These are phyloP conservation scores for Dermatemys mawii DNA, from an alignment of 2,113 vertebrate genomes.

Conservation along the genomic window DNA sequence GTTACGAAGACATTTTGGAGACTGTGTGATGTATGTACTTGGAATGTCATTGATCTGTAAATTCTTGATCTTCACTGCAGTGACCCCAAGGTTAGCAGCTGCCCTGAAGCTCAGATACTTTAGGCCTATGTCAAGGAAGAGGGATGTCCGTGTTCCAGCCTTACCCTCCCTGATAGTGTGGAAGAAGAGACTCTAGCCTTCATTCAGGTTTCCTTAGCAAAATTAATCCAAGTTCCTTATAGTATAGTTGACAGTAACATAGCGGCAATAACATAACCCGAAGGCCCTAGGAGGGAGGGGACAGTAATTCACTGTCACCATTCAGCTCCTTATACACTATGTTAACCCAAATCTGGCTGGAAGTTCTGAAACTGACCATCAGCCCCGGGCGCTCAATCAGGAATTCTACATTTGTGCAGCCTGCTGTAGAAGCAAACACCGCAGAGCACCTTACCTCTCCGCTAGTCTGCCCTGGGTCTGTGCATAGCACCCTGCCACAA, in stretches of 20 bases:
- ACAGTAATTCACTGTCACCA: neutral
- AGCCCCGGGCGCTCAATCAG: neutral
- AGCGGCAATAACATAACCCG: neutral
- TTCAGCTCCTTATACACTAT: neutral
- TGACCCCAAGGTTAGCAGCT: neutral
- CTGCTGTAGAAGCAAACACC: neutral
- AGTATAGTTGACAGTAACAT: neutral
- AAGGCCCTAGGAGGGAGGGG: neutral
- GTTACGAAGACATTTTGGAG: too few species aligned
- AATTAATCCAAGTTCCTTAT: neutral
- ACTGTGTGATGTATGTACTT: too few species aligned
- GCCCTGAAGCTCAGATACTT: neutral
- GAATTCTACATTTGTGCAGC: neutral
- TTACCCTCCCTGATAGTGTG: neutral
- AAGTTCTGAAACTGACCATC: neutral
- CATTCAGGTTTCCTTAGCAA: neutral
- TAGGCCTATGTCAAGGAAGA: neutral
- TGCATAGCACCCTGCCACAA: neutral
- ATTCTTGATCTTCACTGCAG: too few species aligned
- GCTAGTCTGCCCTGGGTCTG: neutral
- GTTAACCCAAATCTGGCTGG: neutral
- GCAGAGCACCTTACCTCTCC: too few species aligned
- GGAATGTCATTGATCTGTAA: too few species aligned
- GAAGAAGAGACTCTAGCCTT: neutral
- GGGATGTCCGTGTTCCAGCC: neutral